These are phyloP conservation scores for Physocephala rufipes DNA, from an alignment of 2,888 invertebrate species.

Conservation along the genomic window DNA sequence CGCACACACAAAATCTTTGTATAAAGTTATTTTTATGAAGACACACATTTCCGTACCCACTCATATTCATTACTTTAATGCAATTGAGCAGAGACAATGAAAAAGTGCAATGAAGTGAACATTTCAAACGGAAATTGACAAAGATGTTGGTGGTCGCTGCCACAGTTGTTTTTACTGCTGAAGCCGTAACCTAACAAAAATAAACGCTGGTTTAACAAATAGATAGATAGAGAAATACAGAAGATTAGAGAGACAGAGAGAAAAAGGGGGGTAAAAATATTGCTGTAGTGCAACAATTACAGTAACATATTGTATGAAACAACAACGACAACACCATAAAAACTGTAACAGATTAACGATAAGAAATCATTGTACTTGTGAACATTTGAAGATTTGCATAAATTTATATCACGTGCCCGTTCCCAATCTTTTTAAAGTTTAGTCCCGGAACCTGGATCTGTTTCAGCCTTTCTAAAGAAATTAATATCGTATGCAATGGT, in stretches of 20 bases:
- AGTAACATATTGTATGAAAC: neutral
- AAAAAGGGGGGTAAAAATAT: neutral
- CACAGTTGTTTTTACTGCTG: no score
- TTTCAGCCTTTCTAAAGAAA: no score
- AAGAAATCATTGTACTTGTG: no score
- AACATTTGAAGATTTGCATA: no score
- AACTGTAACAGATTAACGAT: neutral
- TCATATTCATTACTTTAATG: conserved; percentile 10
- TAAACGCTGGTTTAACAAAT: conserved; percentile 1
- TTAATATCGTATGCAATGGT: no score
- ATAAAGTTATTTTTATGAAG: conserved; percentile 38
- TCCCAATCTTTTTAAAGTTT: no score
- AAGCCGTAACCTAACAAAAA: conserved; percentile 15
- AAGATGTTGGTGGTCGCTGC: neutral
- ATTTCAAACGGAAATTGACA: conserved; percentile 20
- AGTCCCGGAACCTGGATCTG: no score
- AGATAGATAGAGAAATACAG: neutral
- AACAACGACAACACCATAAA: neutral
- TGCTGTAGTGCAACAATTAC: no score
- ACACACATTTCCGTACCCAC: conserved; percentile 37
- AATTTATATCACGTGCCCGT: no score
- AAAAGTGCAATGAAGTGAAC: conserved; percentile 38
- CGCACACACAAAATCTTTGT: conserved; percentile 35
- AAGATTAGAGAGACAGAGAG: neutral
- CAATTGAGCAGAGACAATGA: conserved; percentile 46